phyloP scores from a whole-genome alignment of 2,113 vertebrate genomes.

The Callithrix jacchus region DNA sequence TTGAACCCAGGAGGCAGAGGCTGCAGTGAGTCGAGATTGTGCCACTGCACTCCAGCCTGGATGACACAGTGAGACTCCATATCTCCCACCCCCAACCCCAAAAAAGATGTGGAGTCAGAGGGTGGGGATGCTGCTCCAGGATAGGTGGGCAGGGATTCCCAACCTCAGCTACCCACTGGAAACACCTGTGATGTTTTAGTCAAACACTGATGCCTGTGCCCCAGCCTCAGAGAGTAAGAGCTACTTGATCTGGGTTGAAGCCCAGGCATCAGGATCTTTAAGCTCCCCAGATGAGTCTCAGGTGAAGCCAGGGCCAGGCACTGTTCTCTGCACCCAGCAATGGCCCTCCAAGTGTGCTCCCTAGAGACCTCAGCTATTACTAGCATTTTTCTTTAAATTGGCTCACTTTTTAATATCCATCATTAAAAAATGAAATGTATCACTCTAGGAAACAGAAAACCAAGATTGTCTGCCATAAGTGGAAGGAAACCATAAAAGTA shows the following conservation, averaged over 20 bases:
- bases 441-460: not conserved
- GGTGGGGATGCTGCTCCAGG: rapidly evolving
- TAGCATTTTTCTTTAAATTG: not conserved
- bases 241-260: no score
- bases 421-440: not conserved
- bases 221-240: rapidly evolving
- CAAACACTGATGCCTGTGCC: not conserved
- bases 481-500: not conserved
- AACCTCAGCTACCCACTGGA: not conserved
- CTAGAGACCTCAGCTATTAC: not conserved
- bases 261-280: not conserved
- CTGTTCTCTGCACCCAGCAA: rapidly evolving
- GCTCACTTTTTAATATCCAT: not conserved
- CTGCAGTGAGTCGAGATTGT: no score
- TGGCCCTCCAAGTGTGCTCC: not conserved
- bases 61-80: no score
- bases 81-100: no score
- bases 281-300: not conserved
- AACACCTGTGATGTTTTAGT: not conserved
- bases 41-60: no score
- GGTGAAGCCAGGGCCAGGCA: not conserved
- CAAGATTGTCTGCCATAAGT: not conserved
- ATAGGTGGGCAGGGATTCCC: rapidly evolving
- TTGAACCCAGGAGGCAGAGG: no score
- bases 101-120: not conserved